Base-by-base conservation (phyloP, 2,113 vertebrate genomes). In the Pristiophorus japonicus region DNA sequence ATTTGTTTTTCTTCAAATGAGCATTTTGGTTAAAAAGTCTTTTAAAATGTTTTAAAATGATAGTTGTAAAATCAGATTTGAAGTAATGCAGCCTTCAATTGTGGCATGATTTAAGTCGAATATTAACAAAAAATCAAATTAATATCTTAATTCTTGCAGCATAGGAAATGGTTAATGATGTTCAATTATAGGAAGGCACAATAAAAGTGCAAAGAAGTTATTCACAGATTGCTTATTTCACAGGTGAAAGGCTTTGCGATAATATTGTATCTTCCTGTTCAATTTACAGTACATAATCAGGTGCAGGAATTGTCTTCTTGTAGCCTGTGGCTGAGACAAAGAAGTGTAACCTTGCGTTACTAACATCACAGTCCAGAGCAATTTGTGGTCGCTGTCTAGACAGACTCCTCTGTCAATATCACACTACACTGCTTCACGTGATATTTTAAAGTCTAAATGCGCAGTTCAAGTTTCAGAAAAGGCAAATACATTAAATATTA, bases 271-370 rank as follows among this genome's bases (percentile, higher is more conserved):
- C 18, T 67, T 94, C 73, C 65, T 51, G 93, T 73, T 94, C 65
- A 42, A 67, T 94, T 67, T 67, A 94, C 65, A 30, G 27, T 45
- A 73, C 66, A 51, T 70, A 27, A 94, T 70, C 42, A 94, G 24
- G 59, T 63, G 27, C 93, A 51, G 66, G 51, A 94, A 94, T 70
- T 94, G 65, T 30, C 93, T 94, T 94, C 16, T 51, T 55, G 66
- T 70, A 70, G 38, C 93, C 66, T 34, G 42, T 51, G 3, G 66
- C 66, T 73, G 24, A 47, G 42, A 70, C 66, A 67, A 94, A 94
- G 42, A 18, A 47, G 24, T 67, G 42, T 91, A 16, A 22, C n/a
- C 93, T 51, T 73, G 16, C 27, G 12, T 94, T 47, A 70, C 38
- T 73, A 70, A 70, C 45, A 73, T 51, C 45, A 94, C 91, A 70